Evolutionary conservation across 2,888 invertebrate genomes (phyloP).

Genomic region (Diplazon laetatorius): DNA sequence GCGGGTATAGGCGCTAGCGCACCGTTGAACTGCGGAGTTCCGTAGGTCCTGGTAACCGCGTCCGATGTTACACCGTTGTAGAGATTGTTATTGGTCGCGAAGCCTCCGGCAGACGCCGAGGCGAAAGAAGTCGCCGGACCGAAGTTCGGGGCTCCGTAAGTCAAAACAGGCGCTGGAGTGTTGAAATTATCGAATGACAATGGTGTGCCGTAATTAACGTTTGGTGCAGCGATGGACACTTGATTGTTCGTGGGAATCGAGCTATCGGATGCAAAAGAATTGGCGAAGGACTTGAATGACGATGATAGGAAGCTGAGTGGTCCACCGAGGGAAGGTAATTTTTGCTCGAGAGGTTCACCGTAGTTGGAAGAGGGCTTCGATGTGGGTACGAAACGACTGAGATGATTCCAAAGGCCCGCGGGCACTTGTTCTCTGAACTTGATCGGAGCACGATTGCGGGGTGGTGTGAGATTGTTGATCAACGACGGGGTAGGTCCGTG

Average conservation of each 20-base stretch:
- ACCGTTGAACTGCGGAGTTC: constrained; percentile 70
- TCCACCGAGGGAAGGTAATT: constrained; percentile 71
- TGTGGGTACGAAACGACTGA: constrained; percentile 84
- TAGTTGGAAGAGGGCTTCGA: constrained; percentile 73
- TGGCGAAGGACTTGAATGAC: constrained; percentile 43
- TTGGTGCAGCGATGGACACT: constrained; percentile 75
- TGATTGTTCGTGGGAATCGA: constrained; percentile 62
- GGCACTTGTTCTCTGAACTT: constrained; percentile 90
- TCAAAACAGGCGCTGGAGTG: constrained; percentile 77
- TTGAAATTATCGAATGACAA: constrained; percentile 78
- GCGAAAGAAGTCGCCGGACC: constrained; percentile 74
- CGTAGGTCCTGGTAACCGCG: constrained; percentile 73
- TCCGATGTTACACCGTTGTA: constrained; percentile 72
- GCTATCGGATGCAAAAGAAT: constrained; percentile 60
- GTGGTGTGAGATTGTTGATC: constrained; percentile 73
- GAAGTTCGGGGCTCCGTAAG: constrained; percentile 81
- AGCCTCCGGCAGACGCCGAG: constrained; percentile 69
- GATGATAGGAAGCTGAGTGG: constrained; percentile 73
- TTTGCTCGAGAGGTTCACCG: constrained; percentile 73
- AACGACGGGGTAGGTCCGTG: constrained; percentile 68
- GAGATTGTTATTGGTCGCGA: constrained; percentile 72
- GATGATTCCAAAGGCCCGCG: constrained; percentile 84
- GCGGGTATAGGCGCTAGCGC: constrained; percentile 35
- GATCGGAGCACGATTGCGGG: constrained; percentile 84
- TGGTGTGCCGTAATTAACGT: constrained; percentile 79